Conservation (phyloP, 2,113 vertebrate genomes). For the Accipiter cooperii region DNA sequence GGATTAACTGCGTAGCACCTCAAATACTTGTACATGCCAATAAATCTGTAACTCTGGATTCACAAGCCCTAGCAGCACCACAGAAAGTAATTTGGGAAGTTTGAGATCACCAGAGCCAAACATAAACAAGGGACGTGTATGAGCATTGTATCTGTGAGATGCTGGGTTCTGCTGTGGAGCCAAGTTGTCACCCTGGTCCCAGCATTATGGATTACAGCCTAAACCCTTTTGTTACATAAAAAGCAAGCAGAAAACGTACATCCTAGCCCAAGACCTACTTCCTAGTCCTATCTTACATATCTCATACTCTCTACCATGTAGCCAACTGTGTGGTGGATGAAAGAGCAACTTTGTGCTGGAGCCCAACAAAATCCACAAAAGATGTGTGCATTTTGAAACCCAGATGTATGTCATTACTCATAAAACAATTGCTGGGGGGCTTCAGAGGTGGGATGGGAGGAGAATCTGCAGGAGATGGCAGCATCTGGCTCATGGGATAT, state of each 20-base stretch:
- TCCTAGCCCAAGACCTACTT: neutral
- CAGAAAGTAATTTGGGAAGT: neutral
- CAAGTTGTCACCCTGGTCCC: neutral
- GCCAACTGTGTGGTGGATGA: neutral
- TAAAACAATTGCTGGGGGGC: neutral
- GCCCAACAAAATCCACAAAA: neutral
- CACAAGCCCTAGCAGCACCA: neutral
- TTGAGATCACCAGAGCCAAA: neutral
- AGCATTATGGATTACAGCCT: neutral
- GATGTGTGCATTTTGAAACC: neutral
- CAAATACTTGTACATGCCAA: neutral
- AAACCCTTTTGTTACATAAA: neutral
- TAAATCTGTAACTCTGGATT: neutral
- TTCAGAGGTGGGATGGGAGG: neutral
- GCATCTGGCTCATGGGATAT: neutral
- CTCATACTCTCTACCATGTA: rapidly evolving
- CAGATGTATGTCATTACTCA: neutral
- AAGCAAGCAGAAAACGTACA: neutral
- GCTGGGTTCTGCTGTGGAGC: neutral
- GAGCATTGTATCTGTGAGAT: neutral
- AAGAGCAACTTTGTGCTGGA: neutral
- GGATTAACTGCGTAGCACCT: neutral
- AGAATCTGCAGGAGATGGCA: neutral
- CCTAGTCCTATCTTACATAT: neutral
- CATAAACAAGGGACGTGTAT: rapidly evolving